Conservation (phyloP, 2,797 vertebrate genomes). For the Acanthornis magna region DNA sequence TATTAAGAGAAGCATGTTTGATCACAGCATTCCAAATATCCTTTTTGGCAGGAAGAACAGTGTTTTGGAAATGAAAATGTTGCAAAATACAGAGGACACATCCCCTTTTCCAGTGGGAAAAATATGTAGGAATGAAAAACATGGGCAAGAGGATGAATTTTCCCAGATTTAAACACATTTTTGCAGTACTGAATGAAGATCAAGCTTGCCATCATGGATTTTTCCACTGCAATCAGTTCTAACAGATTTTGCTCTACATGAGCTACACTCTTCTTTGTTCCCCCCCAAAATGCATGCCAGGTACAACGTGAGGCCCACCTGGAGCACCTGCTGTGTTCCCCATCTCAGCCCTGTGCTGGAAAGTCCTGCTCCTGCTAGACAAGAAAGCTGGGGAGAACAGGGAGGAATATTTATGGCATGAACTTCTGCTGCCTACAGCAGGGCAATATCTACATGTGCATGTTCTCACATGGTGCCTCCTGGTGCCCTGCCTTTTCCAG, state of each 20-base stretch:
- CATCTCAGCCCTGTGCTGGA: fast-evolving
- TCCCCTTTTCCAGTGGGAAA: background rate
- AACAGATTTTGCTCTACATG: background rate
- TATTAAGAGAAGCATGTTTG: background rate
- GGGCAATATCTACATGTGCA: background rate
- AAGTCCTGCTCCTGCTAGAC: background rate
- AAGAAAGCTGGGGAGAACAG: background rate
- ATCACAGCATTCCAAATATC: background rate
- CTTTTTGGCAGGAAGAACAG: background rate
- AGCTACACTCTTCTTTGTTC: background rate
- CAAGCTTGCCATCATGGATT: background rate
- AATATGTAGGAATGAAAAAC: background rate
- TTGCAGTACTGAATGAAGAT: background rate
- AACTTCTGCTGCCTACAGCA: background rate
- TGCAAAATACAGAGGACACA: background rate
- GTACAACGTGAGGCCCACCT: background rate
- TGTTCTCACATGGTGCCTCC: background rate
- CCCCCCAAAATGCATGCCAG: background rate
- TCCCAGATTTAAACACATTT: background rate
- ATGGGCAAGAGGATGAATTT: background rate
- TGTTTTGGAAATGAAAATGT: background rate
- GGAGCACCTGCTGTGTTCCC: background rate
- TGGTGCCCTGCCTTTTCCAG: background rate
- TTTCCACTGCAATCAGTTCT: background rate
- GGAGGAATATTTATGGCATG: background rate